Evolutionary conservation across 2,113 vertebrate species (phyloP).

Genomic region (Propithecus coquereli): DNA sequence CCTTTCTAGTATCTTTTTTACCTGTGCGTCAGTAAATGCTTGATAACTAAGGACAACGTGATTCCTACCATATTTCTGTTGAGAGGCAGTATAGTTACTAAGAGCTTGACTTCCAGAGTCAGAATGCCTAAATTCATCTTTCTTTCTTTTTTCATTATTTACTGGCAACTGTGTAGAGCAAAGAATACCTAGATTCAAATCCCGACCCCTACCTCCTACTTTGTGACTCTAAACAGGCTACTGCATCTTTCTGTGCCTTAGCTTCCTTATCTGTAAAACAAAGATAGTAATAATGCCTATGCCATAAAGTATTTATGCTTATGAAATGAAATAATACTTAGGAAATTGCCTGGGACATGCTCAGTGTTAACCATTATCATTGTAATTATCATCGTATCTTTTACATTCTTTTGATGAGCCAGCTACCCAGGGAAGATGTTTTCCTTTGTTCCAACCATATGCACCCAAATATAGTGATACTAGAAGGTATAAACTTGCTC

Average conservation of each 20-base stretch:
- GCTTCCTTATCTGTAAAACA: background rate
- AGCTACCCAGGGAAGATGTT: background rate
- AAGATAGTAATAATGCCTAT: background rate
- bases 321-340: background rate
- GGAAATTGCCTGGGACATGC: background rate
- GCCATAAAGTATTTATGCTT: background rate
- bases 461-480: background rate
- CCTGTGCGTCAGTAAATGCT: background rate
- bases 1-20: background rate
- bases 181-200: background rate
- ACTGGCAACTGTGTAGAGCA: too few species aligned
- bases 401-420: constrained; percentile 2
- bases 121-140: background rate
- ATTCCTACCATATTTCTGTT: background rate
- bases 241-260: background rate
- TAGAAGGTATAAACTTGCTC: background rate
- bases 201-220: background rate
- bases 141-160: too few species aligned
- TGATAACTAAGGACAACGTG: background rate
- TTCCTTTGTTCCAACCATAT: background rate
- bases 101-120: background rate
- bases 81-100: background rate
- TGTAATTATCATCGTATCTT: background rate
- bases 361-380: background rate
- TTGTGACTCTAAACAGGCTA: background rate